A percentile compares a stretch with the other conserved stretches of the same genome.
Conservation (phyloP, 53 echinoderm and acorn worm genomes). For the Echinometra lucunter region DNA sequence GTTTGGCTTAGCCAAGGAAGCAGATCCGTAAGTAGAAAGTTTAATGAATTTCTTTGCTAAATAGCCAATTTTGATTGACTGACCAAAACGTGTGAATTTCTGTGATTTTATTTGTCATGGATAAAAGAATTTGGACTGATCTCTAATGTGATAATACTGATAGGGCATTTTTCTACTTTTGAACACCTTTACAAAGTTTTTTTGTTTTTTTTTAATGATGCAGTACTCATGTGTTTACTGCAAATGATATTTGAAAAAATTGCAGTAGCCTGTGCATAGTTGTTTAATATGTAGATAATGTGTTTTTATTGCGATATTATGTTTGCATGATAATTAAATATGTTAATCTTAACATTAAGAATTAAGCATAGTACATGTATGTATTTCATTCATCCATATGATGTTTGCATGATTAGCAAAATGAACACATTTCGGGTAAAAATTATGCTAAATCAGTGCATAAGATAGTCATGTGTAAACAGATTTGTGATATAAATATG, state of each 20-base stretch:
- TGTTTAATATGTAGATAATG: conserved; percentile 46
- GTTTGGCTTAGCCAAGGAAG: background rate
- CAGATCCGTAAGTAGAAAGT: background rate
- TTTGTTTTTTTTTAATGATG: conserved; percentile 26
- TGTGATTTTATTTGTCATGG: background rate
- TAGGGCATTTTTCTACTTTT: background rate
- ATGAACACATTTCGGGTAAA: background rate
- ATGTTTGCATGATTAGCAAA: background rate
- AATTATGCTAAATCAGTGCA: background rate
- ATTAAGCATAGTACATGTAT: background rate
- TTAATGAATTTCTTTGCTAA: background rate
- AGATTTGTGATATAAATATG: background rate
- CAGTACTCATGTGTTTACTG: conserved; percentile 52
- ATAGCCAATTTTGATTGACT: background rate
- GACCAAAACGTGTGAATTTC: conserved; percentile 27
- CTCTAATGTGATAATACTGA: background rate
- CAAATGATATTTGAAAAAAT: background rate
- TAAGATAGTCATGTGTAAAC: background rate
- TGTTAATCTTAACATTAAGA: background rate
- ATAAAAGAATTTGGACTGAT: background rate
- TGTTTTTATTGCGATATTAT: conserved; percentile 37
- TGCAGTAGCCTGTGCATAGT: conserved; percentile 38
- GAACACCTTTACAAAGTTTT: conserved; percentile 11
- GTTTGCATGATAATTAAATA: conserved; percentile 33
- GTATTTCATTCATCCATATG: background rate